Evolutionary conservation across 2,888 invertebrate genomes (phyloP), one percentile per base, ranked within the genome.

Genomic region (Brachyptera putata): DNA sequence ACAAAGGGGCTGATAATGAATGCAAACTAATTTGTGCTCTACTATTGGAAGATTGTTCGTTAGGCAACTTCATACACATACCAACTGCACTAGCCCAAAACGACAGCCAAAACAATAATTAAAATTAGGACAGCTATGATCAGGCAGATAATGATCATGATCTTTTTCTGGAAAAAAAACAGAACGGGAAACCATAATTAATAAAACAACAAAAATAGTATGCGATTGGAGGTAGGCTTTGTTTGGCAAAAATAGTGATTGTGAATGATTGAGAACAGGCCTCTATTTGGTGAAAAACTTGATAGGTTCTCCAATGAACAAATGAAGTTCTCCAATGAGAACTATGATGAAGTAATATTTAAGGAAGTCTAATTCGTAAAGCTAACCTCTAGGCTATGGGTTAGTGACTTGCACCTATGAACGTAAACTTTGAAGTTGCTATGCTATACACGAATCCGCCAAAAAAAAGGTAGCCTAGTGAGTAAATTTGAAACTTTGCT

Each of bases 81-180:
- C 7, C 36, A 34, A 34, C 13, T 16, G 34, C 37, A 50, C 72
- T 69, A 73, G 25, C 43, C 64, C 62, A 75, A 68, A 53, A 64
- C 68, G 68, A 72, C 67, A 66, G 74, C 72, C 70, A 89, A 82
- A 77, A 87, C 77, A 77, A 88, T 83, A 80, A 85, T 82, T 79
- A 88, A 81, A 80, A 89, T 84, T 79, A 85, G 80, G 84, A 85
- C 78, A 77, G 84, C 83, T 77, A 89, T 80, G 76, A 84, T 79
- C 80, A 89, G 83, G 85, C 90, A 89, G 83, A 89, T 84, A 78
- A 87, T 82, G 83, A 89, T 88, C 84, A 88, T 84, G 84, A 90
- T 86, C 84, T 87, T 86, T 88, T 89, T 90, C 89, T 90, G 89
- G 75, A 84, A 87, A 75, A 66, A 74, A 72, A 75, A 71, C 73